A percentile compares a stretch with the other conserved stretches of the same genome.
Conservation (phyloP, 2,797 vertebrate species). For the Gobio occitaniae region DNA sequence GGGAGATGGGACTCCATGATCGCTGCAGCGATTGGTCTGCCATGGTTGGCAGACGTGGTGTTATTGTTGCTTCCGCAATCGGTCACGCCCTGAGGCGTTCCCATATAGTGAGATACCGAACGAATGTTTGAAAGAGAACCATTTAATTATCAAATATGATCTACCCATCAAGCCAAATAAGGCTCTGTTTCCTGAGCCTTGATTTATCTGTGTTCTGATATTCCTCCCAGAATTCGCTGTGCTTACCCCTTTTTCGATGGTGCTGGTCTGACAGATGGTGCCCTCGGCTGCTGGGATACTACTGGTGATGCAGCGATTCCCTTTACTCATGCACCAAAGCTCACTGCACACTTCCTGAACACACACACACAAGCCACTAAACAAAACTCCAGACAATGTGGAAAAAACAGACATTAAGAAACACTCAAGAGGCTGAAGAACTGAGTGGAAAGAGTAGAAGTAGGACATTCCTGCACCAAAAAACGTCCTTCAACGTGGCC, state of each 20-base stretch:
- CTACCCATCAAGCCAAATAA: slow-evolving; percentile 8
- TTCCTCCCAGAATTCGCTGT: slow-evolving; percentile 10
- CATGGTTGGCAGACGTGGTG: background rate
- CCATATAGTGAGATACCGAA: background rate
- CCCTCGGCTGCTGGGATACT: slow-evolving; percentile 98
- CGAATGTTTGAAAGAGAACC: background rate
- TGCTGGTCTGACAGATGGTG: slow-evolving; percentile 97
- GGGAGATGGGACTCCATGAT: background rate
- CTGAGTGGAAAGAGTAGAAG: slow-evolving; percentile 5
- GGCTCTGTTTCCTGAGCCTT: background rate
- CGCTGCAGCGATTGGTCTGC: background rate
- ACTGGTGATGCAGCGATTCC: slow-evolving; percentile 98
- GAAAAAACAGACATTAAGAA: slow-evolving; percentile 29
- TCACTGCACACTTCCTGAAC: slow-evolving; percentile 96
- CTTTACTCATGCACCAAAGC: slow-evolving; percentile 98
- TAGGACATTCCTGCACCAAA: slow-evolving; percentile 12
- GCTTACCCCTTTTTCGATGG: slow-evolving; percentile 94
- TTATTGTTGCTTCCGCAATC: too few relatives aligned
- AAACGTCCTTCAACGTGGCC: background rate
- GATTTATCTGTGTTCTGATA: slow-evolving; percentile 1
- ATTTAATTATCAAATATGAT: background rate
- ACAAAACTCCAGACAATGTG: slow-evolving; percentile 25
- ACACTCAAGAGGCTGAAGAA: slow-evolving; percentile 14
- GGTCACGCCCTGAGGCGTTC: background rate
- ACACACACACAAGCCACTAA: slow-evolving; percentile 35